phyloP scores from a whole-genome alignment of 2,797 vertebrate genomes.

The Heliangelus exortis region DNA sequence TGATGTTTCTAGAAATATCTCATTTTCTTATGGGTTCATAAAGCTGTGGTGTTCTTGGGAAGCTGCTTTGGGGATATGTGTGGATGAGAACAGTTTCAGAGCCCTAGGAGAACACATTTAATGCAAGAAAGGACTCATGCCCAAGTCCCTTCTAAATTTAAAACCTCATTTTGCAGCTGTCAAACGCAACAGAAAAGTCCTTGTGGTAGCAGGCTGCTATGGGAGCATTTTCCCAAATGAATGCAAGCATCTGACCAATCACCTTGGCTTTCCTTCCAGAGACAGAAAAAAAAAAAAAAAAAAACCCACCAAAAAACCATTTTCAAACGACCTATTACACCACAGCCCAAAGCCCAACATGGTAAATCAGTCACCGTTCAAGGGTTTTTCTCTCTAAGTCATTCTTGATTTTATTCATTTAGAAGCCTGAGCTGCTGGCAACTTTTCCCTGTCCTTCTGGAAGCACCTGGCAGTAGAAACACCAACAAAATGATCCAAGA shows the following conservation, averaged over 20 bases:
- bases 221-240: not conserved
- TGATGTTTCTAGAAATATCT: not conserved
- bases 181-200: not conserved
- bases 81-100: not conserved
- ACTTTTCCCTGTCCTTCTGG: conserved; percentile 37
- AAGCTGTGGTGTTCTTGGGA: not conserved
- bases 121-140: not conserved
- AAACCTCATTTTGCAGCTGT: conserved; percentile 3
- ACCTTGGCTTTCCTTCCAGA: not conserved
- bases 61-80: not conserved
- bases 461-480: conserved; percentile 25
- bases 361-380: conserved; percentile 8
- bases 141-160: not conserved
- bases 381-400: conserved; percentile 30
- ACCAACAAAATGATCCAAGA: not conserved
- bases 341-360: conserved; percentile 26
- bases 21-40: not conserved
- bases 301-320: not conserved
- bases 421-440: not conserved
- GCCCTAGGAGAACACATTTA: not conserved
- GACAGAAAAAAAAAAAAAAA: conserved; percentile 1
- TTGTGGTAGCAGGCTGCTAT: not conserved
- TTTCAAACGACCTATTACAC: conserved; percentile 9
- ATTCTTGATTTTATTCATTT: conserved; percentile 20
- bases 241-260: not conserved